These are phyloP conservation scores for Sitta europaea DNA, from an alignment of 2,113 vertebrate genomes.

Conservation along the genomic window DNA sequence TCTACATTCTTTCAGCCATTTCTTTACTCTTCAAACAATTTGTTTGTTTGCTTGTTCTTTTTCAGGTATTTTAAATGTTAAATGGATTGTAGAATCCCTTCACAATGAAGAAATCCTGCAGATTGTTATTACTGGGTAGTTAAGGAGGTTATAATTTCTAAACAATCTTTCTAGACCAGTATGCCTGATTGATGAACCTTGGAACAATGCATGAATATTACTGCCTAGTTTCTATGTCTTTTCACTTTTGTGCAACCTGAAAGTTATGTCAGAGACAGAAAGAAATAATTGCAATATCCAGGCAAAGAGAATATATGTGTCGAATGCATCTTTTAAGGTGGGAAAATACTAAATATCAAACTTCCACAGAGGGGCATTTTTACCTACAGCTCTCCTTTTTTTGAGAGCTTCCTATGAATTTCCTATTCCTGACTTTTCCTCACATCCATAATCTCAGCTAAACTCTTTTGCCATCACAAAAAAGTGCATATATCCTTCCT, in stretches of 20 bases:
- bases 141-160: not conserved
- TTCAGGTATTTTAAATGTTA: not conserved
- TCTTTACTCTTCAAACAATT: not conserved
- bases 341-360: not conserved
- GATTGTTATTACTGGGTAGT: not conserved
- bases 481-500: not conserved
- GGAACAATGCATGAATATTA: not conserved
- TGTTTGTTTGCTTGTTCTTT: not conserved
- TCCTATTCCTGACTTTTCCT: not conserved
- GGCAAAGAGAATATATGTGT: not conserved
- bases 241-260: not conserved
- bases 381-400: not conserved
- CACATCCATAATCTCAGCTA: not conserved
- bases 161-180: not conserved
- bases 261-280: not conserved
- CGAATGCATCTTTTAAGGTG: not conserved
- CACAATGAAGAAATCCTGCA: accelerated
- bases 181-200: not conserved
- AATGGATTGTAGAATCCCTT: not conserved
- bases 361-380: not conserved
- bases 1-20: not conserved
- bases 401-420: not conserved
- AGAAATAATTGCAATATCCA: not conserved
- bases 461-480: not conserved
- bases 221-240: not conserved